Conservation (phyloP, 2,797 vertebrate species). For the Characodon lateralis region DNA sequence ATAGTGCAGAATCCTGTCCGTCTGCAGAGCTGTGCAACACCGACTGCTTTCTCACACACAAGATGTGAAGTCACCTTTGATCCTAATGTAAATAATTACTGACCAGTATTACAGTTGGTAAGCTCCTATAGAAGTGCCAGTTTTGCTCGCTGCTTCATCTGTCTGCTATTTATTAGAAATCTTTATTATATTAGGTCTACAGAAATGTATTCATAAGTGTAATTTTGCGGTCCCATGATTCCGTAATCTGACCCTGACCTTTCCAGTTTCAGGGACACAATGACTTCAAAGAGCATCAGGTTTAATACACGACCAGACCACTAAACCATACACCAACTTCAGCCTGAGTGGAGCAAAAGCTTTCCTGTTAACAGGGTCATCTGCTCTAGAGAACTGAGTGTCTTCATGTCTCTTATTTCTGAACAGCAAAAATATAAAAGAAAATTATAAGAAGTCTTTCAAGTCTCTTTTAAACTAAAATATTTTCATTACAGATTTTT, state of each 20-base stretch:
- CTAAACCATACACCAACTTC: conserved; percentile 1
- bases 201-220: background rate
- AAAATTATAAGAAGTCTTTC: background rate
- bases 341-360: background rate
- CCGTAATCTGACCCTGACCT: background rate
- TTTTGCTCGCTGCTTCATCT: background rate
- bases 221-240: background rate
- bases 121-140: background rate
- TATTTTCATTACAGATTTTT: background rate
- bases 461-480: background rate
- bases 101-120: too few relatives aligned
- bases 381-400: background rate
- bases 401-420: background rate
- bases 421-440: background rate
- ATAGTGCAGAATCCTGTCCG: too few relatives aligned
- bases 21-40: too few relatives aligned
- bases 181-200: background rate
- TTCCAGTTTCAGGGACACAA: background rate
- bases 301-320: background rate
- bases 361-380: background rate
- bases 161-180: background rate
- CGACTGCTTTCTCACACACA: too few relatives aligned
- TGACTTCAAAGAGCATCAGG: background rate
- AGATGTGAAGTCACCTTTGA: too few relatives aligned
- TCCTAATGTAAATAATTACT: too few relatives aligned